Evolutionary conservation across 2,113 vertebrate species (phyloP).

Genomic region (Micromys minutus): DNA sequence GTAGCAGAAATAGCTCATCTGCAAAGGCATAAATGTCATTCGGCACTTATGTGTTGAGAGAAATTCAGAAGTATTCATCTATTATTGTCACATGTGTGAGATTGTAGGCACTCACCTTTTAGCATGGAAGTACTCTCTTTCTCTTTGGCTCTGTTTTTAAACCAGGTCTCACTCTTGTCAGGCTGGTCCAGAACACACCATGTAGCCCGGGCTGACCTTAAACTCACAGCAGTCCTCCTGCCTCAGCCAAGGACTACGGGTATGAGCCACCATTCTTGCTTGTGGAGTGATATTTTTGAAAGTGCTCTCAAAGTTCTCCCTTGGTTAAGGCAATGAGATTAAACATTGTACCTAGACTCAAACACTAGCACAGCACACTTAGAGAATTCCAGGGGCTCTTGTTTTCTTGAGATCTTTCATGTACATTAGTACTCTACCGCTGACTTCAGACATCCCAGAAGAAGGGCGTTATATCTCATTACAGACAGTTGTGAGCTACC

Average conservation of each 20-base stretch:
- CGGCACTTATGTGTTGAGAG: neutral
- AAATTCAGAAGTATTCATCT: conserved; percentile 37
- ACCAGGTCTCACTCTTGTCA: neutral
- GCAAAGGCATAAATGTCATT: neutral
- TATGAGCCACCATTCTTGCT: neutral
- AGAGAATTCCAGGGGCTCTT: conserved; percentile 14
- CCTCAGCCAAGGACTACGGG: neutral
- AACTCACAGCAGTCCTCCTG: neutral
- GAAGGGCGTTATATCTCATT: no score
- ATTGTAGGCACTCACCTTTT: neutral
- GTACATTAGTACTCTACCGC: no score
- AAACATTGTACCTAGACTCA: neutral
- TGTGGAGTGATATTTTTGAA: conserved; percentile 24
- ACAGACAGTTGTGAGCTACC: no score
- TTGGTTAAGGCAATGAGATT: neutral
- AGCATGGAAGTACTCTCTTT: neutral
- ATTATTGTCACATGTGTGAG: neutral
- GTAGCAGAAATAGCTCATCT: neutral
- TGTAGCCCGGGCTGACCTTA: neutral
- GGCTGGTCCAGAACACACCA: neutral
- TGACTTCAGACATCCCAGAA: no score
- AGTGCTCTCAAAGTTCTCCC: neutral
- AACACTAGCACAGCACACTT: neutral
- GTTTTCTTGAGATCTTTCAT: no score
- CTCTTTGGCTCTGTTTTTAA: neutral